Percentiles rank a stretch among this genome's conserved stretches.
Evolutionary conservation across 2,888 invertebrate genomes (phyloP).

Genomic region (Dendrolimus pini): DNA sequence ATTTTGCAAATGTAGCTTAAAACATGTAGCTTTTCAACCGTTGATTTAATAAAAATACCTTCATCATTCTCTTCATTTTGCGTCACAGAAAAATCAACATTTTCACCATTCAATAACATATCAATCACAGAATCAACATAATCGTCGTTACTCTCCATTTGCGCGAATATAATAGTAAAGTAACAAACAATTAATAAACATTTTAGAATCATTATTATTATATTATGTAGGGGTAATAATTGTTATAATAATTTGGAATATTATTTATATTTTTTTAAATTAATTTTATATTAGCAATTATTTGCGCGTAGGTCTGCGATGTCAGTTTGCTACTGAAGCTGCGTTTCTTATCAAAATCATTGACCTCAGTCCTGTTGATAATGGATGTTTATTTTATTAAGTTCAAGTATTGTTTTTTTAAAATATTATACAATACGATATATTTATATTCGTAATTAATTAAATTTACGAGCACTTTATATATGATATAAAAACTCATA

Average conservation of each 20-base stretch:
- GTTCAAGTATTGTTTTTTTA: constrained; percentile 6
- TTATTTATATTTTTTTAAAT: neutral
- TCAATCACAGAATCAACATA: constrained; percentile 33
- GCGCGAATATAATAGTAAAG: neutral
- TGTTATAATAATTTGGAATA: neutral
- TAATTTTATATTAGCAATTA: neutral
- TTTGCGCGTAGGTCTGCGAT: neutral
- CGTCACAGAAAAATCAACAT: constrained; percentile 11
- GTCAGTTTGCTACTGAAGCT: neutral
- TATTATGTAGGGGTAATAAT: neutral
- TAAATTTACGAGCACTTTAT: no score
- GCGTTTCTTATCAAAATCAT: constrained; percentile 11
- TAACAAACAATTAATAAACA: neutral
- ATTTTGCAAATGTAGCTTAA: neutral
- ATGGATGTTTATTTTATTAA: constrained; percentile 2
- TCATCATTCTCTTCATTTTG: constrained; percentile 14
- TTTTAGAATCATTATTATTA: neutral
- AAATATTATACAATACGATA: neutral
- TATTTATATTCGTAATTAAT: no score
- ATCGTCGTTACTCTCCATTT: constrained; percentile 16
- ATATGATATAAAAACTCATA: no score
- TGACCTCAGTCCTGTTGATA: constrained; percentile 9
- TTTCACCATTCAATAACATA: constrained; percentile 32
- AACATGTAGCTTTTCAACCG: neutral
- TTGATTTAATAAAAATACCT: constrained; percentile 13